Evolutionary conservation across 2,888 invertebrate species (phyloP), one percentile per base, ranked within the genome.

Genomic region (Epsilonema sp.): DNA sequence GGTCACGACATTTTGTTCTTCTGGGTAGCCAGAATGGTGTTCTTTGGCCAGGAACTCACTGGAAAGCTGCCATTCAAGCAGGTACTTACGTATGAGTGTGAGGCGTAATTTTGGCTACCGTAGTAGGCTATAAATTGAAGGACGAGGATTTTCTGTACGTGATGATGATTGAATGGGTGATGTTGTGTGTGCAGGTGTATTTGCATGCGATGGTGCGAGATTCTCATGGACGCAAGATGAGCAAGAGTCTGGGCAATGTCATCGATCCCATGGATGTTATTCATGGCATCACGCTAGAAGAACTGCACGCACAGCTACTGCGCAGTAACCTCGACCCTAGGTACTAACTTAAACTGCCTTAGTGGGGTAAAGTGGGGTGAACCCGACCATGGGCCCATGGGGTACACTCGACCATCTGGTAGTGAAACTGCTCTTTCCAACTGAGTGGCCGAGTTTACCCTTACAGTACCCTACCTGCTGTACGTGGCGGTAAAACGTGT

Each of bases 1-100:
- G 92, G 97, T 0, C 87, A 94, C 65, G 97, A 76, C 56, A 97
- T 97, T 60, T 67, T 99, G 42, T 97, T 97, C 75, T 97, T 99
- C 72, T 99, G 97, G 97, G 97, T 97, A 3, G 94, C 94, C 0
- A 75, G 92, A 51, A 99, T 99, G 97, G 94, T 94, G 1, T 94
- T 97, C 77, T 77, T 97, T 58, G 87, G 90, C 0, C 79, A 81
- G 56, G 77, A 83, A 55, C 70, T 99, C n/a, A 71, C 85, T 46
- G 86, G 83, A 1, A 76, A 81, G 65, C 70, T 94, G 42, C 97
- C 97, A 1, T 97, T 99, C 69, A 79, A 75, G 75, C 69, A 73
- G 61, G 72, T 69, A 48, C n/a, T 39, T 39, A 13, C 16, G 16
- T 31, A 31, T 31, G 8, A 13, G 8, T 16, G 8, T 31, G 16